Percentiles rank a stretch among this genome's conserved stretches.
Evolutionary conservation across 2,113 vertebrate species (phyloP).

Genomic region (Oriolus oriolus): DNA sequence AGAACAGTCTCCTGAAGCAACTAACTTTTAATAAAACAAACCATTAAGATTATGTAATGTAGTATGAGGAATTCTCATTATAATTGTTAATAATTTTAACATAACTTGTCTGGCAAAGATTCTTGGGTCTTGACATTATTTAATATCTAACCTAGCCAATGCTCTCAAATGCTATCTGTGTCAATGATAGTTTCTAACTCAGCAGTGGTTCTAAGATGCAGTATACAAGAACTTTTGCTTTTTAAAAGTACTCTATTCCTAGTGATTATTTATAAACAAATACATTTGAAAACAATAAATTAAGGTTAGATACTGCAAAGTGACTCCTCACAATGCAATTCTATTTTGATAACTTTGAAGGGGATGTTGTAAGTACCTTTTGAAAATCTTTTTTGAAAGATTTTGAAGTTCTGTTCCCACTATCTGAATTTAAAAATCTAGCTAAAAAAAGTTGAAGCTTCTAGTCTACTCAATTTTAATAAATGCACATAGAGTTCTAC

Average conservation of each 20-base stretch:
- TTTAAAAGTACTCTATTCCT: neutral
- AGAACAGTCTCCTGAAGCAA: neutral
- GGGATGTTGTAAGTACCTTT: neutral
- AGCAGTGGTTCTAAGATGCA: neutral
- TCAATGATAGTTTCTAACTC: neutral
- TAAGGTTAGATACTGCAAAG: neutral
- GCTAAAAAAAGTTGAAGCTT: neutral
- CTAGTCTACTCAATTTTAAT: neutral
- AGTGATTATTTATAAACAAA: neutral
- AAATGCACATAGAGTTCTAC: neutral
- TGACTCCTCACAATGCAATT: neutral
- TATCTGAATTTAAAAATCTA: neutral
- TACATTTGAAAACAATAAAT: neutral
- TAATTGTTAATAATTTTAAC: neutral
- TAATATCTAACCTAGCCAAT: neutral
- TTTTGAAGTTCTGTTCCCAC: neutral
- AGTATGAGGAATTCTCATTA: neutral
- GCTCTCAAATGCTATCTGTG: neutral
- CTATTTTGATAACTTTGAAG: neutral
- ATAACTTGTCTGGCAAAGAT: neutral
- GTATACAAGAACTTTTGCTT: neutral
- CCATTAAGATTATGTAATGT: neutral
- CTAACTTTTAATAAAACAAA: neutral
- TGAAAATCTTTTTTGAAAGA: neutral
- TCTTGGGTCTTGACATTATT: neutral